Conservation (phyloP, 2,113 vertebrate species). For the Hymenochirus boettgeri region DNA sequence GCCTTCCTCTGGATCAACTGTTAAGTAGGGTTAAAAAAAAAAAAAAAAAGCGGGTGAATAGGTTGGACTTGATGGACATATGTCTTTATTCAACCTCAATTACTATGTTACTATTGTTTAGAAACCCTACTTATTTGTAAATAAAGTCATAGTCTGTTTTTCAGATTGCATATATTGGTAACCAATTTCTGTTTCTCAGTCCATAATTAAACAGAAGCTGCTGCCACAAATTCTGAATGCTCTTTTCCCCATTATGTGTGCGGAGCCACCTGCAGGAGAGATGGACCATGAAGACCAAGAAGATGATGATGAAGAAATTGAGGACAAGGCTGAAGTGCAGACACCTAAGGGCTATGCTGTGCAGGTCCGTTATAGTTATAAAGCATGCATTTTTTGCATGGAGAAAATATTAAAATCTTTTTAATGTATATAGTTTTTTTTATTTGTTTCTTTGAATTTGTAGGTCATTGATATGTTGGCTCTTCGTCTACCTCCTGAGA, state of each 20-base stretch:
- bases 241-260: constrained; percentile 75
- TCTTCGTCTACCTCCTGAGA: constrained; percentile 80
- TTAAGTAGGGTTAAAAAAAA: too few relatives aligned
- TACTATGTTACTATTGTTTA: too few relatives aligned
- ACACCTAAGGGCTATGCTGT: constrained; percentile 79
- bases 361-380: constrained; percentile 60
- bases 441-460: constrained; percentile 2
- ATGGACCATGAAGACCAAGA: constrained; percentile 78
- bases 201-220: constrained; percentile 76
- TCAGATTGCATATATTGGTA: not conserved
- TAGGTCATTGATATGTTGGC: constrained; percentile 85
- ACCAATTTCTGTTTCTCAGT: constrained; percentile 48
- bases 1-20: too few relatives aligned
- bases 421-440: too few relatives aligned
- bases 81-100: too few relatives aligned
- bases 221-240: constrained; percentile 68
- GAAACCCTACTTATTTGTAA: not conserved
- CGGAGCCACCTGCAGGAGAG: constrained; percentile 68
- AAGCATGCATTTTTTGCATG: not conserved
- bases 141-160: not conserved
- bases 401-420: too few relatives aligned
- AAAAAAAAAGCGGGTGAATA: too few relatives aligned
- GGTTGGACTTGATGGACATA: too few relatives aligned
- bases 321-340: constrained; percentile 57
- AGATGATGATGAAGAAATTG: constrained; percentile 56